Conservation (phyloP, 2,797 vertebrate genomes). For the Crenichthys baileyi region DNA sequence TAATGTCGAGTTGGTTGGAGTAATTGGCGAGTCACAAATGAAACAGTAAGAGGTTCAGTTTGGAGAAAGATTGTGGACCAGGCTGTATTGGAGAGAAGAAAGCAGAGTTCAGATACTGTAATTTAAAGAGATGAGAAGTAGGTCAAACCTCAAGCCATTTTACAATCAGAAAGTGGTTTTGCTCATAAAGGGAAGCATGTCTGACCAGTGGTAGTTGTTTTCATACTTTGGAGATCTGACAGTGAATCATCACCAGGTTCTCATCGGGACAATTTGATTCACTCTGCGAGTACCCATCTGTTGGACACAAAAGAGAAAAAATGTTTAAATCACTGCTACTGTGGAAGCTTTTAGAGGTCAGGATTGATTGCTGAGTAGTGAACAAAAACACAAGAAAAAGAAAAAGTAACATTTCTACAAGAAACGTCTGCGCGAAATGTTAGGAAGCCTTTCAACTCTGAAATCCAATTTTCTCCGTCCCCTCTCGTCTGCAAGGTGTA, state of each 20-base stretch:
- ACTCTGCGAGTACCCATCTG: constrained; percentile 32
- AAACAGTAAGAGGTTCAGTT: constrained; percentile 29
- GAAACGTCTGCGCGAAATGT: not conserved
- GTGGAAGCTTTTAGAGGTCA: constrained; percentile 24
- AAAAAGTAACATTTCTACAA: constrained; percentile 3
- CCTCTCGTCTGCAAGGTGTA: not conserved
- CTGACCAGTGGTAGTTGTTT: constrained; percentile 36
- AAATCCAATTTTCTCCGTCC: not conserved
- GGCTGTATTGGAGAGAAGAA: constrained; percentile 20
- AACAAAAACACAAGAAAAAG: constrained; percentile 14
- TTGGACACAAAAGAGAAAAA: constrained; percentile 46
- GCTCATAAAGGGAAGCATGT: constrained; percentile 52
- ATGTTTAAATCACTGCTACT: constrained; percentile 49
- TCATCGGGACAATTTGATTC: constrained; percentile 27
- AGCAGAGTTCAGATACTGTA: constrained; percentile 28
- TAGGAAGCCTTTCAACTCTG: not conserved
- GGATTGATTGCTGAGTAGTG: constrained; percentile 6
- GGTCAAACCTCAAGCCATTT: constrained; percentile 64
- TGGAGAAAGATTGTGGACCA: constrained; percentile 16
- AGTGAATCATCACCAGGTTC: constrained; percentile 36
- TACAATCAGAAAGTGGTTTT: constrained; percentile 33
- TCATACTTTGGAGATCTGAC: constrained; percentile 47
- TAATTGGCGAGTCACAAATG: constrained; percentile 48
- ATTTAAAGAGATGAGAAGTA: constrained; percentile 52
- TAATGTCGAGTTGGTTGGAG: not conserved